Evolutionary conservation across 2,888 invertebrate species (phyloP).

Genomic region (Eucriotettix oculatus): DNA sequence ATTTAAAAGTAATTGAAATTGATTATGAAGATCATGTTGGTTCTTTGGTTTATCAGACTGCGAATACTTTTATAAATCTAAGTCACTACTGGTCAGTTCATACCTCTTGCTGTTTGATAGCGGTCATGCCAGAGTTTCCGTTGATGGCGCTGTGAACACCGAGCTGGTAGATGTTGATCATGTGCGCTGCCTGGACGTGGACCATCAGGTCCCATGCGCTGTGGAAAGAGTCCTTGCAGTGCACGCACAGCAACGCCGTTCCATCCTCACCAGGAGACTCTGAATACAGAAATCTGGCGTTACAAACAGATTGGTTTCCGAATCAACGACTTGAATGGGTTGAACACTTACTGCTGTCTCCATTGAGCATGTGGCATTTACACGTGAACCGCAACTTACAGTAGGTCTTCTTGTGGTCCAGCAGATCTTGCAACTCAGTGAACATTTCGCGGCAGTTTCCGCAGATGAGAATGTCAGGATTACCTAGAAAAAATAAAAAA

Average conservation of each 20-base stretch:
- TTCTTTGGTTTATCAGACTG: too few species aligned
- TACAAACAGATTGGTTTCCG: too few species aligned
- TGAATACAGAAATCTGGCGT: too few species aligned
- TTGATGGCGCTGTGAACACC: constrained; percentile 21
- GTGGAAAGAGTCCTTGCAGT: constrained; percentile 47
- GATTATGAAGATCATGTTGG: too few species aligned
- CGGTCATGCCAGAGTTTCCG: too few species aligned
- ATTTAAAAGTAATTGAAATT: too few species aligned
- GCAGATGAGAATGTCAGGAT: constrained; percentile 58
- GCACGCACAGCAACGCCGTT: constrained; percentile 41
- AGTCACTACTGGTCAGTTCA: too few species aligned
- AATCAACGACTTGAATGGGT: too few species aligned
- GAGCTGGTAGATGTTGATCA: constrained; percentile 48
- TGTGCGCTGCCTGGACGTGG: constrained; percentile 48
- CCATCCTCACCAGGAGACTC: background rate
- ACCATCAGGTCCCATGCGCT: constrained; percentile 53
- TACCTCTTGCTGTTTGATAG: too few species aligned
- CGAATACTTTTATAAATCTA: too few species aligned
- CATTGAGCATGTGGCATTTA: constrained; percentile 43
- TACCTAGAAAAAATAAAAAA: constrained; percentile 26
- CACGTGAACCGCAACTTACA: constrained; percentile 54
- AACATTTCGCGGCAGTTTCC: constrained; percentile 60
- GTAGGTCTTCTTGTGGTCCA: constrained; percentile 55
- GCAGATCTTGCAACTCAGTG: constrained; percentile 47
- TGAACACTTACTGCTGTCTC: constrained; percentile 20